Conservation (phyloP, 2,113 vertebrate species). For the Tamias sibiricus region DNA sequence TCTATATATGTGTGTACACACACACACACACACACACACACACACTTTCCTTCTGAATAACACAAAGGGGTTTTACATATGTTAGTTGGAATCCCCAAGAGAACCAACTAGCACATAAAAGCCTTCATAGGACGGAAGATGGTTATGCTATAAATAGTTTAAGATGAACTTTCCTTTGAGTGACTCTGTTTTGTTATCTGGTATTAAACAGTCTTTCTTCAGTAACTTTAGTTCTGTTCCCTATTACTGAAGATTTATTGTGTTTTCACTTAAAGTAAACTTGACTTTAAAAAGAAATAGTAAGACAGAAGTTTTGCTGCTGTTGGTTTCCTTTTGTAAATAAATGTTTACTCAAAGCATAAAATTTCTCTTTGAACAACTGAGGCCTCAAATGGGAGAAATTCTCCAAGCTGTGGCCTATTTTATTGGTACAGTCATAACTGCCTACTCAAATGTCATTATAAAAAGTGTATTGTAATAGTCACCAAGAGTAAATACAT, state of each 20-base stretch:
- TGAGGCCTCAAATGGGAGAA: conserved; percentile 45
- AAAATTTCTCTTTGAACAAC: conserved; percentile 71
- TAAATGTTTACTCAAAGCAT: conserved; percentile 65
- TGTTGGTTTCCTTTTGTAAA: conserved; percentile 73
- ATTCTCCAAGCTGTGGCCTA: not conserved
- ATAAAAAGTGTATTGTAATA: conserved; percentile 52
- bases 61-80: conserved; percentile 55
- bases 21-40: not conserved
- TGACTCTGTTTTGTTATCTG: conserved; percentile 82
- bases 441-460: conserved; percentile 41
- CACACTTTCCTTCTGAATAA: not conserved
- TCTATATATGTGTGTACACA: not conserved
- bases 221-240: conserved; percentile 76
- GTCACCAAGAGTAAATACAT: conserved; percentile 34
- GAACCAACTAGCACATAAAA: conserved; percentile 68
- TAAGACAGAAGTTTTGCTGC: conserved; percentile 55
- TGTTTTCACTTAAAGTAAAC: conserved; percentile 79
- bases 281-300: conserved; percentile 64
- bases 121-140: conserved; percentile 83
- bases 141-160: conserved; percentile 91
- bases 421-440: conserved; percentile 31
- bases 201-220: conserved; percentile 73
- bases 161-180: conserved; percentile 90
- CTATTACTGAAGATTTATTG: conserved; percentile 76
- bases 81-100: not conserved